These are phyloP conservation scores for Tetragnatha versicolor DNA, from an alignment of 1,140 invertebrate species.

Conservation along the genomic window DNA sequence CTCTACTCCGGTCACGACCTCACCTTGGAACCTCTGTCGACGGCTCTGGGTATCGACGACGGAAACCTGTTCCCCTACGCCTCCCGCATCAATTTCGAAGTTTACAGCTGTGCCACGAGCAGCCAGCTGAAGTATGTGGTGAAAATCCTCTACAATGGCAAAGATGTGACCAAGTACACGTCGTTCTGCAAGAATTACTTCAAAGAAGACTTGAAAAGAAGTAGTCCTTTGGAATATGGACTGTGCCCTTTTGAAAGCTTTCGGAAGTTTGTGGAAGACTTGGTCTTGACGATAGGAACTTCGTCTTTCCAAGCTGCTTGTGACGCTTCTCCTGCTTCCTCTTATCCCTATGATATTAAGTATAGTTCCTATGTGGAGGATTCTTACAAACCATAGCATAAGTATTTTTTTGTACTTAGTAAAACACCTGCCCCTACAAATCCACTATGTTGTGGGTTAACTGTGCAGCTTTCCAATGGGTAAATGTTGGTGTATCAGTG, in stretches of 20 bases:
- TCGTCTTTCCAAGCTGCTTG: slow-evolving; percentile 54
- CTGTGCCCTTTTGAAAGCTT: slow-evolving; percentile 63
- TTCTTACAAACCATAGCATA: slow-evolving; percentile 32
- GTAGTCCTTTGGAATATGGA: slow-evolving; percentile 10
- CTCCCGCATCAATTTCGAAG: slow-evolving; percentile 82
- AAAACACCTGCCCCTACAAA: too few species aligned
- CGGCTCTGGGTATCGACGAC: slow-evolving; percentile 76
- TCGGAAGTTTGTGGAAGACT: slow-evolving; percentile 60
- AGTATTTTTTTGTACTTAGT: too few species aligned
- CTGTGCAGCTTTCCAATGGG: not conserved
- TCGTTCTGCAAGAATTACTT: slow-evolving; percentile 73
- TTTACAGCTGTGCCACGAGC: slow-evolving; percentile 61
- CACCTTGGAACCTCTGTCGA: slow-evolving; percentile 81
- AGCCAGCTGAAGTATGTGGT: slow-evolving; percentile 76
- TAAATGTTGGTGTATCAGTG: too few species aligned
- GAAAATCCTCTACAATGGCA: slow-evolving; percentile 83
- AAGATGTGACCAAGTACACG: slow-evolving; percentile 81
- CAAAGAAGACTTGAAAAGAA: slow-evolving; percentile 18
- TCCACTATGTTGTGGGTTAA: not conserved
- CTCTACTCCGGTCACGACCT: slow-evolving; percentile 91
- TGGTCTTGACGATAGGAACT: slow-evolving; percentile 47
- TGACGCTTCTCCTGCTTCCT: slow-evolving; percentile 17
- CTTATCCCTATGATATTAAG: slow-evolving; percentile 38
- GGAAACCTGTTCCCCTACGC: slow-evolving; percentile 76
- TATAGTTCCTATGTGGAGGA: slow-evolving; percentile 51